Evolutionary conservation across 1,140 invertebrate genomes (phyloP).

Genomic region (Aphelinus certus): DNA sequence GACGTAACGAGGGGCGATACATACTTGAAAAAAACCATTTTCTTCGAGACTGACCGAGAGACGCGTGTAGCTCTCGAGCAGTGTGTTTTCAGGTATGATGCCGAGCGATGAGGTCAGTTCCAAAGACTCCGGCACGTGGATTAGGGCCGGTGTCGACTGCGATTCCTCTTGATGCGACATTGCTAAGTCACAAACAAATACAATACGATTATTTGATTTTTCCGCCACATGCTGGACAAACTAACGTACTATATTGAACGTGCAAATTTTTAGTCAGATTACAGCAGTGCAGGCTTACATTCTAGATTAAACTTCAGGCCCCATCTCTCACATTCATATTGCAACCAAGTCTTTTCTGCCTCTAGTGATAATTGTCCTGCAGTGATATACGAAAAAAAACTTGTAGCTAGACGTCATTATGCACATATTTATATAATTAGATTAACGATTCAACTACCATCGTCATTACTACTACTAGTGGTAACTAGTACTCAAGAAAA

Average conservation of each 20-base stretch:
- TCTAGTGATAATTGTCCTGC: conserved; percentile 85
- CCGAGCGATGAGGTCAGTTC: conserved; percentile 72
- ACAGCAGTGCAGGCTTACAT: conserved; percentile 70
- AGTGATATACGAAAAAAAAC: conserved; percentile 53
- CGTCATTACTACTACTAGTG: conserved; percentile 33
- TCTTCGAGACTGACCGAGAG: conserved; percentile 88
- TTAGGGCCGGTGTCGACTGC: conserved; percentile 82
- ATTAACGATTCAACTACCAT: conserved; percentile 26
- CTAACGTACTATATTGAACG: background rate
- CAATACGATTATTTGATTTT: conserved; percentile 8
- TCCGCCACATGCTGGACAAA: background rate
- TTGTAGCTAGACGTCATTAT: conserved; percentile 32
- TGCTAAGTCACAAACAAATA: conserved; percentile 56
- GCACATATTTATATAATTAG: background rate
- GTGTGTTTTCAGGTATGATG: conserved; percentile 84
- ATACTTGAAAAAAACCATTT: conserved; percentile 82
- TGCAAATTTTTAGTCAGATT: conserved; percentile 41
- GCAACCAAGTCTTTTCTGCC: conserved; percentile 87
- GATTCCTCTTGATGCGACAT: conserved; percentile 81
- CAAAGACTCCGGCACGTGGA: conserved; percentile 71
- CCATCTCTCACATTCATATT: conserved; percentile 87
- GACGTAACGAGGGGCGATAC: background rate
- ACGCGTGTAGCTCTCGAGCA: conserved; percentile 85
- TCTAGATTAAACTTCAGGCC: conserved; percentile 81
- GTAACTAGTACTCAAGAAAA: background rate